A percentile compares a stretch with the other conserved stretches of the same genome.
phyloP scores from a whole-genome alignment of 2,113 vertebrate genomes.

The Barbus barbus region DNA sequence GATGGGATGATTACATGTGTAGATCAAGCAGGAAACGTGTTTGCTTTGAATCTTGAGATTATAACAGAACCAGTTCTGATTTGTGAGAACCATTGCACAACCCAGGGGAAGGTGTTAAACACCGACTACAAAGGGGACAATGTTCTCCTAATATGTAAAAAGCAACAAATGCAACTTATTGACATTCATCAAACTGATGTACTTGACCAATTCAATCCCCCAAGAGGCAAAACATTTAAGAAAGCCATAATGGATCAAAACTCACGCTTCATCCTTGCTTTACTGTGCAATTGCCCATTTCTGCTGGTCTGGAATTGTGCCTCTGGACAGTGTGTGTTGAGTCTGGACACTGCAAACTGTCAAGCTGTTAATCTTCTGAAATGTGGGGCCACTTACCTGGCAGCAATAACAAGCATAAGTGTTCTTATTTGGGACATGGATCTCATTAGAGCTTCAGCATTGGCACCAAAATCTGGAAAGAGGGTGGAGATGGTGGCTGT shows the following conservation, averaged over 20 bases:
- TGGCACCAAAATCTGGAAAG: constrained; percentile 63
- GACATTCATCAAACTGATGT: constrained; percentile 64
- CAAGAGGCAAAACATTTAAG: constrained; percentile 63
- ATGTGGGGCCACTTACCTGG: constrained; percentile 55
- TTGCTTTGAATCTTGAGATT: constrained; percentile 69
- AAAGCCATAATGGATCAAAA: constrained; percentile 68
- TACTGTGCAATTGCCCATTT: constrained; percentile 62
- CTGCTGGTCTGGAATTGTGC: constrained; percentile 73
- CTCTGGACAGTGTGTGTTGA: constrained; percentile 76
- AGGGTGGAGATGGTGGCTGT: constrained; percentile 64
- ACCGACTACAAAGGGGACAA: constrained; percentile 60
- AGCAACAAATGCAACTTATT: constrained; percentile 69
- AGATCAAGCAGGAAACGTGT: constrained; percentile 67
- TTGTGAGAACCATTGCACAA: constrained; percentile 54
- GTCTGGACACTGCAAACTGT: constrained; percentile 59
- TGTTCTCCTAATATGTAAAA: constrained; percentile 73
- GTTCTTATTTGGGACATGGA: constrained; percentile 74
- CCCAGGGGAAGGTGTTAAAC: constrained; percentile 56
- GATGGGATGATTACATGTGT: constrained; percentile 66
- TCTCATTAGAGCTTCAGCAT: constrained; percentile 64
- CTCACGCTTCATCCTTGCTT: constrained; percentile 71
- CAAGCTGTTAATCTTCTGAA: constrained; percentile 62
- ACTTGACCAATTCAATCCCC: constrained; percentile 69
- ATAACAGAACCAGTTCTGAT: constrained; percentile 60
- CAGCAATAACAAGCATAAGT: constrained; percentile 63